Evolutionary conservation across 2,113 vertebrate species (phyloP).

Genomic region (Rhinopomastus cyanomelas): DNA sequence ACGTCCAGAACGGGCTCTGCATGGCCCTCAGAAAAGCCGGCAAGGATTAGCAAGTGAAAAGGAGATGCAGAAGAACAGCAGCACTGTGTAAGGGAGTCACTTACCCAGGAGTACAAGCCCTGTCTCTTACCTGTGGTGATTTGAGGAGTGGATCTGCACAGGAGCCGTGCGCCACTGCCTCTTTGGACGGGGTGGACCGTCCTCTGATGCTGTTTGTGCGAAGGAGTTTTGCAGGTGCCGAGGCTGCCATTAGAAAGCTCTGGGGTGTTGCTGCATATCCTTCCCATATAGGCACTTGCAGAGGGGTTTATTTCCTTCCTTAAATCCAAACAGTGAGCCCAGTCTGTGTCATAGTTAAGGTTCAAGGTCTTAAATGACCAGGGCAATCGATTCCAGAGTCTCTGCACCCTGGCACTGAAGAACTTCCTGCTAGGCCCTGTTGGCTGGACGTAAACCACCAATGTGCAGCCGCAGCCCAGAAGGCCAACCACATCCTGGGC

Average conservation of each 20-base stretch:
- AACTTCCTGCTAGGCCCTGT: too few relatives aligned
- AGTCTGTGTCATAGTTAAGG: not conserved
- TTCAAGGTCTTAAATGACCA: not conserved
- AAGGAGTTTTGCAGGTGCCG: not conserved
- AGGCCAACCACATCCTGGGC: too few relatives aligned
- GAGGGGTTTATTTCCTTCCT: not conserved
- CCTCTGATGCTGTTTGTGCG: not conserved
- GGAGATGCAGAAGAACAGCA: not conserved
- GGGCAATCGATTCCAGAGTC: too few relatives aligned
- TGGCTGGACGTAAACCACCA: too few relatives aligned
- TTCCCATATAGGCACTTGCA: not conserved
- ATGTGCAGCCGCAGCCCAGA: too few relatives aligned
- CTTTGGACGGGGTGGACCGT: not conserved
- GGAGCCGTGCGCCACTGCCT: not conserved
- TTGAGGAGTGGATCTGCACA: fast-evolving
- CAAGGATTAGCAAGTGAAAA: not conserved
- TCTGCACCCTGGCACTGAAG: too few relatives aligned
- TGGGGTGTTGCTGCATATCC: not conserved
- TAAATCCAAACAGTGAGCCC: not conserved
- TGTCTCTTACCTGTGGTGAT: not conserved
- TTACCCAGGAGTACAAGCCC: fast-evolving
- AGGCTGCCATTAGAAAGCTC: not conserved
- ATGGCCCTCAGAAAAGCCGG: not conserved
- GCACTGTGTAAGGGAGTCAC: too few relatives aligned
- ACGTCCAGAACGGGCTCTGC: not conserved